Percentiles rank a stretch among this genome's conserved stretches.
These are phyloP conservation scores for Zoroaster sp. DNA, from an alignment of 53 echinoderm and acorn worm species.

Conservation along the genomic window DNA sequence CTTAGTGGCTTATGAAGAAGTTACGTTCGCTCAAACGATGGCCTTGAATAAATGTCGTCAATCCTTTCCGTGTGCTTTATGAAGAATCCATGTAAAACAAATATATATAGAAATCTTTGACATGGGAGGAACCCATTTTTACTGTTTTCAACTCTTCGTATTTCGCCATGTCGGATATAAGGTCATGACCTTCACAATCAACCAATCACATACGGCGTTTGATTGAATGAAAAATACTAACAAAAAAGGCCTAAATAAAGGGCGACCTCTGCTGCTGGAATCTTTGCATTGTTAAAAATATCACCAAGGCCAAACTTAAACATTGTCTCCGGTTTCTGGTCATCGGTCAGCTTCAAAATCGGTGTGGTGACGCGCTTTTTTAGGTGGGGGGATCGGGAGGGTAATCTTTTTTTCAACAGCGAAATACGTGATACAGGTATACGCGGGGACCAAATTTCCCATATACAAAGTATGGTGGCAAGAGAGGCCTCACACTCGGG, in stretches of 20 bases:
- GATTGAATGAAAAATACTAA: not conserved
- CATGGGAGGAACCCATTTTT: constrained; percentile 43
- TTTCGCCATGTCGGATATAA: constrained; percentile 20
- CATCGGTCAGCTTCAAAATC: too few relatives aligned
- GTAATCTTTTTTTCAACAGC: too few relatives aligned
- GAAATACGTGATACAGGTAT: too few relatives aligned
- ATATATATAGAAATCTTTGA: not conserved
- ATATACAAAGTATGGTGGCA: too few relatives aligned
- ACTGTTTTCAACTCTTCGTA: constrained; percentile 4
- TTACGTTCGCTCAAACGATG: not conserved
- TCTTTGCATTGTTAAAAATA: too few relatives aligned
- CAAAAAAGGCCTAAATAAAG: too few relatives aligned
- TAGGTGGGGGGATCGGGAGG: not conserved
- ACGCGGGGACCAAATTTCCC: too few relatives aligned
- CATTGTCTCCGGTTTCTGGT: too few relatives aligned
- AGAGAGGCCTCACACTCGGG: too few relatives aligned
- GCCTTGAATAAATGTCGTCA: not conserved
- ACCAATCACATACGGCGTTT: constrained; percentile 27
- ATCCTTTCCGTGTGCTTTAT: not conserved
- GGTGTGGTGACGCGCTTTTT: too few relatives aligned
- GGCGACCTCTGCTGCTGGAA: constrained; percentile 17
- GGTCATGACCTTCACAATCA: constrained; percentile 38
- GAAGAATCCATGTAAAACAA: not conserved
- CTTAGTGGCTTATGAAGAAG: not conserved
- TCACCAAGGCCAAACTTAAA: too few relatives aligned